Conservation (phyloP, 2,797 vertebrate genomes). For the Girardinus metallicus region DNA sequence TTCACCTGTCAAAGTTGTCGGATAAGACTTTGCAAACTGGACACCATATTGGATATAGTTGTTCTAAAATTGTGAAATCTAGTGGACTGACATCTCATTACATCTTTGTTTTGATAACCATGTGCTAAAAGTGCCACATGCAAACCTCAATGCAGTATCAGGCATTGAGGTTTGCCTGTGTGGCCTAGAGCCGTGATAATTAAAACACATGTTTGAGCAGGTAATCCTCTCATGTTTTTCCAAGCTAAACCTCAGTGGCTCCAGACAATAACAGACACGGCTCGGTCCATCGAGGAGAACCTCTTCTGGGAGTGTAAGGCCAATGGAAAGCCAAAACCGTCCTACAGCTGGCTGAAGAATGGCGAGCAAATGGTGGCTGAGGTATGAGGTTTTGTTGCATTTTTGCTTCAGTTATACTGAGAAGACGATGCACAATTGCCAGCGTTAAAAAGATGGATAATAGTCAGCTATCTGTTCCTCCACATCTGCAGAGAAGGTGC, state of each 20-base stretch:
- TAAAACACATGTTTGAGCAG: slow-evolving; percentile 56
- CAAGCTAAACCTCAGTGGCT: slow-evolving; percentile 95
- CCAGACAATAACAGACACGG: slow-evolving; percentile 85
- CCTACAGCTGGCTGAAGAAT: slow-evolving; percentile 93
- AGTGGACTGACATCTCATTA: not conserved
- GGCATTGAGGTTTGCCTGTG: no score
- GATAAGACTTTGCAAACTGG: not conserved
- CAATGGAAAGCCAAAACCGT: slow-evolving; percentile 92
- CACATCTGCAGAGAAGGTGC: not conserved
- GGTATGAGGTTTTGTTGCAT: slow-evolving; percentile 74
- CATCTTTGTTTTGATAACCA: slow-evolving; percentile 26
- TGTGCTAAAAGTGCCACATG: slow-evolving; percentile 22
- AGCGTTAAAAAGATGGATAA: not conserved
- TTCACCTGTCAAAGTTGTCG: not conserved
- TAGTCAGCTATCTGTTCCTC: not conserved
- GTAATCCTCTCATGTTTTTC: slow-evolving; percentile 61
- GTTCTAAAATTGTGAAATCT: not conserved
- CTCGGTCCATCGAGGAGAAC: slow-evolving; percentile 87
- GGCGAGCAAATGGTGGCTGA: slow-evolving; percentile 84
- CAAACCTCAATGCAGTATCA: slow-evolving; percentile 9
- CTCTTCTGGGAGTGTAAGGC: slow-evolving; percentile 94
- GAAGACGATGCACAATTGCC: not conserved
- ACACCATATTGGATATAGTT: not conserved
- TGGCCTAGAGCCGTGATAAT: slow-evolving; percentile 41
- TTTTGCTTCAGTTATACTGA: not conserved